Conservation (phyloP, 2,113 vertebrate genomes). For the Copsychus sechellarum region DNA sequence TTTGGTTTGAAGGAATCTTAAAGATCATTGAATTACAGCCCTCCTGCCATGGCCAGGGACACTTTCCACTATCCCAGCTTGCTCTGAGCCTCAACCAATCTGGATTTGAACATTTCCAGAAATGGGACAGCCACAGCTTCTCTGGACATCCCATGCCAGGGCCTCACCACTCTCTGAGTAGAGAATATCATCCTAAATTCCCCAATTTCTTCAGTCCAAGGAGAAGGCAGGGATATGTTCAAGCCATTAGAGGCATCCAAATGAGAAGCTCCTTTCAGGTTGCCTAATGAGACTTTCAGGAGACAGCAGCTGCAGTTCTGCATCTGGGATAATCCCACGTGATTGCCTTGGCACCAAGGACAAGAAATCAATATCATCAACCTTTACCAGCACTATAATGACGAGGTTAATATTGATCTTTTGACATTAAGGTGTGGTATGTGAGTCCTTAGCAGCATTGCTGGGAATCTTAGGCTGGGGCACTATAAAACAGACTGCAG, state of each 20-base stretch:
- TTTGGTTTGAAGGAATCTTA: not conserved
- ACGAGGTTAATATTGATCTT: conserved; percentile 6
- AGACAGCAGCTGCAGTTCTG: not conserved
- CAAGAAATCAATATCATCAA: conserved; percentile 1
- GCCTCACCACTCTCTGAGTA: not conserved
- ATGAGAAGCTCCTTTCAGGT: not conserved
- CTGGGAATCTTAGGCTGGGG: not conserved
- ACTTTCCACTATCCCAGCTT: not conserved
- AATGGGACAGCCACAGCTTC: not conserved
- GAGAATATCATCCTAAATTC: not conserved
- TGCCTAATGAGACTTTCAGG: not conserved
- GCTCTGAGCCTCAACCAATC: not conserved
- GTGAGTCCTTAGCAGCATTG: not conserved
- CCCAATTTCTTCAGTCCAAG: not conserved
- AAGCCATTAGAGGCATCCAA: not conserved
- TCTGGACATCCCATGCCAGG: not conserved
- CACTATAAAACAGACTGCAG: not conserved
- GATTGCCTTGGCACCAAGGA: not conserved
- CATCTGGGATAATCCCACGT: not conserved
- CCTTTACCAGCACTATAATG: not conserved
- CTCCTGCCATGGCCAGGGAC: not conserved
- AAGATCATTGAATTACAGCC: not conserved
- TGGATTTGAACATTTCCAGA: not conserved
- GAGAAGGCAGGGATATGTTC: not conserved
- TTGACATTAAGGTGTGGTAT: not conserved